Base-by-base conservation (phyloP, 2,113 vertebrate species). In the Typhlomys cinereus region DNA sequence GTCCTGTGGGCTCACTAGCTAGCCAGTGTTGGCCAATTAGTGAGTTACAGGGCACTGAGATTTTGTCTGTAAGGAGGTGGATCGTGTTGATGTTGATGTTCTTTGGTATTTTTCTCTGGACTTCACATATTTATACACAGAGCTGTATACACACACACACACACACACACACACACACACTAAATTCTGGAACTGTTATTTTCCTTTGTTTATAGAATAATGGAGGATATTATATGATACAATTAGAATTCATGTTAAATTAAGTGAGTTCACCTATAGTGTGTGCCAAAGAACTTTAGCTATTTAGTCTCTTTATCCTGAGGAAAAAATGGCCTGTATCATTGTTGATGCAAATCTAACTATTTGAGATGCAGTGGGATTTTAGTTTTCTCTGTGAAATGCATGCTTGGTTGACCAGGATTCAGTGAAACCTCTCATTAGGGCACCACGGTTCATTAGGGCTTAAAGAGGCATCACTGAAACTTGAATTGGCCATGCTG, bases 351-450 rank as follows among this genome's bases (percentile, higher is more conserved):
- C 81, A 93, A 96, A 97, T 96, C 90, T 2, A 54, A 67, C 78
- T 94, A 75, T 90, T 96, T 96, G 96, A 88, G 81, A 78, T 95
- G 91, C 85, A 91, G 44, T 95, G 92, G 46, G 82, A 94, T 97
- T 90, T 95, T 73, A 79, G 81, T 94, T 97, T 97, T 97, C 94
- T 90, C 87, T 88, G 66, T 96, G 88, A 97, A 96, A 92, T 96
- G 92, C 95, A 93, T 98, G 96, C 97, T 95, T 97, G 95, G 93
- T 93, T 97, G 96, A 90, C 73, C 84, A 85, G 67, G 81, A 97
- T 97, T 97, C 95, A 96, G 85, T 97, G 97, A 98, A 98, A 98
- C 96, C 95, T 96, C 95, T 98, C 97, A 98, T 98, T 97, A 98
- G 97, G 94, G 94, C 95, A 97, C 82, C 92, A 97, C 15, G 97